Base-by-base conservation (phyloP, 1,140 invertebrate species). In the Drosophila nigromelanica region DNA sequence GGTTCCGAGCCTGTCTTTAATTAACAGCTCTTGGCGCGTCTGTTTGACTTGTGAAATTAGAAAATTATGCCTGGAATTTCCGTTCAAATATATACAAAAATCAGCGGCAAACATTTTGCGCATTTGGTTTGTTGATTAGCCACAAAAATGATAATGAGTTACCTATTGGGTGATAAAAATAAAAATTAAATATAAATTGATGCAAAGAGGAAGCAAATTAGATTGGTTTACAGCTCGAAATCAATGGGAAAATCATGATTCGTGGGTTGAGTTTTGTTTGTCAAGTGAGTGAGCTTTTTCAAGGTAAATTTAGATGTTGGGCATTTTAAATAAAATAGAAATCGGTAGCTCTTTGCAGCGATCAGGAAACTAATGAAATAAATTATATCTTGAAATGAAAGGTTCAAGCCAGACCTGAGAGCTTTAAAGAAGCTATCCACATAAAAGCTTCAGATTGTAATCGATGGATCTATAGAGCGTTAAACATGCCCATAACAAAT, bases 1-100 rank as follows among this genome's bases (percentile, higher is more conserved):
- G 24, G 14, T 66, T 56, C 18, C 33, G 40, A 15, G 52, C 12
- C 21, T 21, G 52, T 45, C 78, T 78, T 78, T 87, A 87, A 87
- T 87, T 87, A 87, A 89, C 82, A 89, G 72, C 83, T 52, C 72
- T 69, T 54, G 51, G 51, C 37, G 51, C 58, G 62, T 43, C 55
- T 21, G 40, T 64, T 80, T 76, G 82, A 67, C 50, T 87, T 70
- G 76, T 73, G 68, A 87, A 87, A 83, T 87, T 89, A 89, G 83
- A 71, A 87, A 89, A 89, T 73, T 83, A 87, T 87, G 83, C 72
- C 73, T 89, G 83, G 83, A 87, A 87, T 87, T 89, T 87, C 83
- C 83, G 83, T 64, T 89, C 66, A 37, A 59, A 68, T 8, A 64
- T 43, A 50, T 64, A 64, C 18, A 66, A 63, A 39, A 71, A 71